These are phyloP conservation scores for Chauna torquata DNA, from an alignment of 2,113 vertebrate genomes.

Conservation along the genomic window DNA sequence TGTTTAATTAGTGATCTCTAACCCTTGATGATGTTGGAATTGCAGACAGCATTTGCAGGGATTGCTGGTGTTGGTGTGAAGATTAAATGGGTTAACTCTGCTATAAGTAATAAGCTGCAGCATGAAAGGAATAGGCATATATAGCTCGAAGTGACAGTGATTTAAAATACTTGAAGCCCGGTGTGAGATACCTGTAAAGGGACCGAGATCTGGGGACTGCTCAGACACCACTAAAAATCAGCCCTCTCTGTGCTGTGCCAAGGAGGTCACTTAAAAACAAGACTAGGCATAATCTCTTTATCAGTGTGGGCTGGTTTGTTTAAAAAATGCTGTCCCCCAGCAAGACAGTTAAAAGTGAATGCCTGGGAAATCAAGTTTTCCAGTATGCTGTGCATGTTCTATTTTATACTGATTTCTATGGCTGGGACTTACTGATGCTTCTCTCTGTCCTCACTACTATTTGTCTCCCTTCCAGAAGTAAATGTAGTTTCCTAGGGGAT, in stretches of 20 bases:
- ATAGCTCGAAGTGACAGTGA: background rate
- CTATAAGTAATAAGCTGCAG: background rate
- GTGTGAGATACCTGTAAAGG: background rate
- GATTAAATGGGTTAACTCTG: background rate
- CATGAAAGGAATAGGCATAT: background rate
- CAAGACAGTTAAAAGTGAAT: background rate
- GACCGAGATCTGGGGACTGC: background rate
- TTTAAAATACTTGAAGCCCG: background rate
- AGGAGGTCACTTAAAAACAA: background rate
- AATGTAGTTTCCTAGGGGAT: background rate
- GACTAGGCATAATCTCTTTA: background rate
- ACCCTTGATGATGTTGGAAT: background rate
- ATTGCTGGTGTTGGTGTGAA: background rate
- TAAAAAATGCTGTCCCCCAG: background rate
- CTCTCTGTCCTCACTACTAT: background rate
- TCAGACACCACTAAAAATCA: background rate
- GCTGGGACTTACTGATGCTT: background rate
- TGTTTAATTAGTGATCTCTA: background rate
- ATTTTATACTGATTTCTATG: background rate
- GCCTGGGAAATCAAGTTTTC: background rate
- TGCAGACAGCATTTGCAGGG: background rate
- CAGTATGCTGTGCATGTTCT: background rate
- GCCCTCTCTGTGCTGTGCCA: background rate
- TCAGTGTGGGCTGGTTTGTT: background rate
- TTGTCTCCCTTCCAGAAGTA: background rate